A percentile compares a stretch with the other conserved stretches of the same genome.
Evolutionary conservation across 1,140 invertebrate genomes (phyloP).

Genomic region (Polypedilum vanderplanki): DNA sequence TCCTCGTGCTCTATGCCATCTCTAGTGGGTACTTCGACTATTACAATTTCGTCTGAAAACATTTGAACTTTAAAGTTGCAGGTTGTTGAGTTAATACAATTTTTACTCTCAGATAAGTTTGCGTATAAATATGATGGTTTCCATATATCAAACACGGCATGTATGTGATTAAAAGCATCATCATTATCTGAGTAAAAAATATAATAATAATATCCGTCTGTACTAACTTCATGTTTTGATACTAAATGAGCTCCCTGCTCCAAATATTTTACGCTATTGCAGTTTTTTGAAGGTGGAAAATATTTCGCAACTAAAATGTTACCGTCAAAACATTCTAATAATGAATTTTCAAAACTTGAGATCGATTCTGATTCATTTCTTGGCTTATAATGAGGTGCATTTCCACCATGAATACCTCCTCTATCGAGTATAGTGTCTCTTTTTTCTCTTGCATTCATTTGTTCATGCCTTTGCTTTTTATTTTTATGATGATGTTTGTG

Average conservation of each 20-base stretch:
- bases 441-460: constrained; percentile 42
- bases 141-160: constrained; percentile 74
- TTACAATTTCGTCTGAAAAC: constrained; percentile 64
- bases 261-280: constrained; percentile 58
- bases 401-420: constrained; percentile 67
- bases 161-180: constrained; percentile 65
- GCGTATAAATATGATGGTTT: constrained; percentile 72
- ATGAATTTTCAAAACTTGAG: constrained; percentile 68
- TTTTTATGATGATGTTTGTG: constrained; percentile 40
- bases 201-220: constrained; percentile 77
- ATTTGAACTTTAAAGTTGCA: constrained; percentile 63
- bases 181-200: constrained; percentile 83
- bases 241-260: constrained; percentile 56
- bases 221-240: constrained; percentile 57
- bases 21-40: constrained; percentile 71
- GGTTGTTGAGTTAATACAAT: constrained; percentile 66
- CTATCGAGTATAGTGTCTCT: constrained; percentile 58
- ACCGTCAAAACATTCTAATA: constrained; percentile 66
- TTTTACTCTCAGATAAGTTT: constrained; percentile 57
- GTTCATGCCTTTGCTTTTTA: constrained; percentile 32
- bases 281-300: constrained; percentile 58
- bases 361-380: constrained; percentile 54
- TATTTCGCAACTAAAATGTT: constrained; percentile 60
- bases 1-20: constrained; percentile 68
- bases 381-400: constrained; percentile 52